phyloP scores from a whole-genome alignment of 30 jellyfish, hydroid and myxozoan species.

The Turritopsis rubra region DNA sequence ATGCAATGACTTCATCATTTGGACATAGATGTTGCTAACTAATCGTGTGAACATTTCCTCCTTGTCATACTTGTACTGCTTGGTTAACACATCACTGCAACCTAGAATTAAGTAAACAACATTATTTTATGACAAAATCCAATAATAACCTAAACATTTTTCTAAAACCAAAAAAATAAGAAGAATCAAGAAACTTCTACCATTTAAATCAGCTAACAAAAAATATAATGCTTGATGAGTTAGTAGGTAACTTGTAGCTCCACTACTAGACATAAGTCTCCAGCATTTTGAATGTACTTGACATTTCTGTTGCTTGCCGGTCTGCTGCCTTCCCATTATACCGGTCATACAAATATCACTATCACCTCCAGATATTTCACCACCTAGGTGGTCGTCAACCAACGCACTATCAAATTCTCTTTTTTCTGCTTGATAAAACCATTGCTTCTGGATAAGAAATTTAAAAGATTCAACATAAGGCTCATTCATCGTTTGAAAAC shows the following conservation, averaged over 20 bases:
- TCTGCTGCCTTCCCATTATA: slow-evolving; percentile 44
- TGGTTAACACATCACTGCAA: not conserved
- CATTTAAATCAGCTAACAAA: slow-evolving; percentile 27
- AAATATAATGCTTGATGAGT: slow-evolving; percentile 73
- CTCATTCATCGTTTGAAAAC: not conserved
- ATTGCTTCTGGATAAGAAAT: not conserved
- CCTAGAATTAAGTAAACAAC: not conserved
- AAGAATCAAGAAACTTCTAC: not conserved
- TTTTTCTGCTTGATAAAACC: slow-evolving; percentile 24
- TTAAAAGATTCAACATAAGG: not conserved
- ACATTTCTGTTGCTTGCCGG: slow-evolving; percentile 29
- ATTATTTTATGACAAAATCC: not conserved
- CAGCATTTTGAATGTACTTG: slow-evolving; percentile 48
- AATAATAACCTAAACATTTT: too few species aligned
- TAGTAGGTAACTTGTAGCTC: slow-evolving; percentile 45
- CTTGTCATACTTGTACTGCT: not conserved
- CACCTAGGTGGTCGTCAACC: slow-evolving; percentile 16
- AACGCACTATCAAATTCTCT: slow-evolving; percentile 25
- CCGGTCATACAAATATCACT: slow-evolving; percentile 71
- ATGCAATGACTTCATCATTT: not conserved
- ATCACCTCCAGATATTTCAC: slow-evolving; percentile 37
- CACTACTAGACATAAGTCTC: slow-evolving; percentile 51
- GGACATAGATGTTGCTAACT: slow-evolving; percentile 3
- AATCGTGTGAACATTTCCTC: not conserved
- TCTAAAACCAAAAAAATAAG: too few species aligned